Conservation (phyloP, 2,888 invertebrate species). For the Ypsolopha sequella region DNA sequence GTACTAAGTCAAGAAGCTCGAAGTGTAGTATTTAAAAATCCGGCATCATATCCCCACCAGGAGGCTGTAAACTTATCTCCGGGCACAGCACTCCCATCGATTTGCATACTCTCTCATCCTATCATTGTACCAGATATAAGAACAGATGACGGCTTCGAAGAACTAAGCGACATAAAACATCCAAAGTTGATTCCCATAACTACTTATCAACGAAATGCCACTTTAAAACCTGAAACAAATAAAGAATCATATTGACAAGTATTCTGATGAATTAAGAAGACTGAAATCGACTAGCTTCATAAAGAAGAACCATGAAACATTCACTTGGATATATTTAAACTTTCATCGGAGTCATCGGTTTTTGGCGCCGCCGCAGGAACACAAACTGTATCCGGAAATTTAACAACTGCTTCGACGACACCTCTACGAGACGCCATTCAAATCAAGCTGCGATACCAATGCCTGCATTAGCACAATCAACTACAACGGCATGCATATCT, state of each 20-base stretch:
- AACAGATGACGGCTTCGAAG: not conserved
- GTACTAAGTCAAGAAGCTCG: not conserved
- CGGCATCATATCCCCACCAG: conserved; percentile 2
- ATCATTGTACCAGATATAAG: not conserved
- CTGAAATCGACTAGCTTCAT: not conserved
- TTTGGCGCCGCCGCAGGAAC: not conserved
- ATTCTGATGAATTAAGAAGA: not conserved
- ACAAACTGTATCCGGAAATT: not conserved
- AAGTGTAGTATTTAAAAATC: conserved; percentile 1
- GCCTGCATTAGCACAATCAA: no score
- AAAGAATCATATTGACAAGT: not conserved
- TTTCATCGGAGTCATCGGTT: not conserved
- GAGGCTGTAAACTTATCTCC: conserved; percentile 1
- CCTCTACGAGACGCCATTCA: no score
- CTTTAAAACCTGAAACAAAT: not conserved
- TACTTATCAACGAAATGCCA: not conserved
- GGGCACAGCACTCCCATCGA: not conserved
- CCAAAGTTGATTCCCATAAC: not conserved
- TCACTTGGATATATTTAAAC: not conserved
- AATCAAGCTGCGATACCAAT: no score
- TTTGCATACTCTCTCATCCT: not conserved
- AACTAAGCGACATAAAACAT: not conserved
- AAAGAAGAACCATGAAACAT: not conserved
- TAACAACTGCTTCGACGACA: not conserved
- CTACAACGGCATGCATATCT: no score